Evolutionary conservation across 2,113 vertebrate genomes (phyloP).

Genomic region (Steatornis caripensis): DNA sequence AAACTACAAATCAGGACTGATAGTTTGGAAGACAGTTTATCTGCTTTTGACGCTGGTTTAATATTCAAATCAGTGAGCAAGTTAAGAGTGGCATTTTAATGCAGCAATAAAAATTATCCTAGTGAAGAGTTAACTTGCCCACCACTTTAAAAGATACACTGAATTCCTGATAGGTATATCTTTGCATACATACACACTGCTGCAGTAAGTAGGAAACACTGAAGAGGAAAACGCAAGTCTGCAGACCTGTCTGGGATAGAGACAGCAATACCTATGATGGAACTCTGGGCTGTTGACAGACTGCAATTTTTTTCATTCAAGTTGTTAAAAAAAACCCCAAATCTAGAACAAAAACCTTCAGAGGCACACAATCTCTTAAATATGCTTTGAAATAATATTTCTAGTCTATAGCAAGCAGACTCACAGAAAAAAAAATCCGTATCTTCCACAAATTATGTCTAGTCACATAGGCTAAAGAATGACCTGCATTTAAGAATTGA

Average conservation of each 20-base stretch:
- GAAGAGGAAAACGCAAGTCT: not conserved
- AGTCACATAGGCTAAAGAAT: not conserved
- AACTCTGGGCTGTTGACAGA: not conserved
- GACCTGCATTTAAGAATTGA: not conserved
- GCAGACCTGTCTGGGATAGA: not conserved
- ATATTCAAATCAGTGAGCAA: not conserved
- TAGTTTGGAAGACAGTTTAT: not conserved
- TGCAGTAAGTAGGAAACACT: not conserved
- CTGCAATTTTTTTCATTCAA: not conserved
- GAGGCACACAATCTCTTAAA: not conserved
- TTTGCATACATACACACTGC: not conserved
- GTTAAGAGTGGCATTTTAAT: not conserved
- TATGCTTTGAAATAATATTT: not conserved
- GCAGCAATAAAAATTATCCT: not conserved
- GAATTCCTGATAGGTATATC: not conserved
- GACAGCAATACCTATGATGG: not conserved
- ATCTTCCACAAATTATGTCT: not conserved
- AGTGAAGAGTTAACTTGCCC: not conserved
- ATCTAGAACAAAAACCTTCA: not conserved
- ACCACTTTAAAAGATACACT: not conserved
- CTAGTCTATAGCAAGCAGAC: not conserved
- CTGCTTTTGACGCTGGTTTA: not conserved
- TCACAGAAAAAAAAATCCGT: not conserved
- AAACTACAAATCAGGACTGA: not conserved
- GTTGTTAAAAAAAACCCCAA: not conserved